Base-by-base conservation (phyloP, 2,888 invertebrate genomes). In the Lasius fuliginosus region DNA sequence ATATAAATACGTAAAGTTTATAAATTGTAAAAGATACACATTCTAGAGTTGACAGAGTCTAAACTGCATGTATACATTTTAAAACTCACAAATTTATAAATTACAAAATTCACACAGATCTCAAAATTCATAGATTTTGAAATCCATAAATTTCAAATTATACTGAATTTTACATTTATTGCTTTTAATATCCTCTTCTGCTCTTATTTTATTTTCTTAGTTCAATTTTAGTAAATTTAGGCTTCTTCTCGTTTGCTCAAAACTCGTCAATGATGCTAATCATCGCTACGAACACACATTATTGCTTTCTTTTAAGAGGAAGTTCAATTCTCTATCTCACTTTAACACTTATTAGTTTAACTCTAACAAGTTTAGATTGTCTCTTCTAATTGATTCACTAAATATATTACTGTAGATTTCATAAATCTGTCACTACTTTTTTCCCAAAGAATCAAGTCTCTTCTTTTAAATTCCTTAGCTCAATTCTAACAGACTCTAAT, bases 381-480 rank as follows among this genome's bases (percentile, higher is more conserved):
- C 5, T 23, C 46, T 27, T 64, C 46, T 75, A 75, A 75, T 75
- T 36, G 46, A 27, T 46, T 64, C 18, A 33, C 33, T 49, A 49
- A 49, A 49, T 49, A 49, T 49, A 42, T 42, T 15, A 46, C 46
- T 46, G 15, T 4, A 46, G 5, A 46, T 46, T 46, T 15, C 12
- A 46, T 12, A 15, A 46, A 46, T 42, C 12, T 12, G 27, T 58
- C 58, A 27, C 27, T 40, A 30, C n/a, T 75, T 33, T 75, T 30
- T 42, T 53, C 15, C 49, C 8, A 15, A 27, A 49, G 27, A 46
- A 53, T 53, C n/a, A 18, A 18, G 6, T 18, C 5, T 53, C n/a
- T 15, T 2, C n/a, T 53, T 53, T 53, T 53, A n/a, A 18, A 62
- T 62, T 33, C 30, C 30, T 18, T 18, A 18, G 3, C 62, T 62